Base-by-base conservation (phyloP, 2,113 vertebrate species). In the Colaptes auratus region DNA sequence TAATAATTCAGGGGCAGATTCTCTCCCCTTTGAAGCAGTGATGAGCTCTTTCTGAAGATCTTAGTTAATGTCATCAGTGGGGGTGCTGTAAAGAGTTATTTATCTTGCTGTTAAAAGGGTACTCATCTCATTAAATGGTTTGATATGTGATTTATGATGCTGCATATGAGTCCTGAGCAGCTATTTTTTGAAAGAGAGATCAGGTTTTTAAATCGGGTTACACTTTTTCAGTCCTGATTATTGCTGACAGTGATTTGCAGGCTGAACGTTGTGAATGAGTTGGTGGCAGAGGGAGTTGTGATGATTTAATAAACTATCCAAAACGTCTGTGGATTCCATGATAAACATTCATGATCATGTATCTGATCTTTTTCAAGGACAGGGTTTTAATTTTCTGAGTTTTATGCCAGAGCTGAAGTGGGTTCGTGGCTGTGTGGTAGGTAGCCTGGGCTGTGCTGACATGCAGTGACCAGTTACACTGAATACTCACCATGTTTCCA, bases 1-100 rank as follows among this genome's bases (percentile, higher is more conserved):
- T 81, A 88, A 83, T 88, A 89, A 88, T 89, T 74, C 10, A 30
- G 19, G 69, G 52, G 20, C 36, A 85, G 28, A 75, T 67, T 83
- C 52, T 48, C 25, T 85, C 48, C 19, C 6, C 67, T 93, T 92
- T 96, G 92, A 95, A 93, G 69, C 33, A 76, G 33, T 35, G 82
- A 89, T 96, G 90, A 77, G 24, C 64, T 82, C 42, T 82, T 42
- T 60, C 31, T 67, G 18, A 15, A 53, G 84, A 73, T 93, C 48
- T 79, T 73, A 92, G 63, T n/a, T 61, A 36, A 31, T 66, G 70
- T 61, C 78, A 92, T 31, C 20, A 63, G 56, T 35, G 42, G 67
- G 33, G 25, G 39, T 83, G 10, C 33, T 91, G 46, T 19, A 82
- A 92, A 80, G 35, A 88, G 8, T 5, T 52, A 48, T 80, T 89